Conservation (phyloP, 1,140 invertebrate species). For the Ooceraea biroi region DNA sequence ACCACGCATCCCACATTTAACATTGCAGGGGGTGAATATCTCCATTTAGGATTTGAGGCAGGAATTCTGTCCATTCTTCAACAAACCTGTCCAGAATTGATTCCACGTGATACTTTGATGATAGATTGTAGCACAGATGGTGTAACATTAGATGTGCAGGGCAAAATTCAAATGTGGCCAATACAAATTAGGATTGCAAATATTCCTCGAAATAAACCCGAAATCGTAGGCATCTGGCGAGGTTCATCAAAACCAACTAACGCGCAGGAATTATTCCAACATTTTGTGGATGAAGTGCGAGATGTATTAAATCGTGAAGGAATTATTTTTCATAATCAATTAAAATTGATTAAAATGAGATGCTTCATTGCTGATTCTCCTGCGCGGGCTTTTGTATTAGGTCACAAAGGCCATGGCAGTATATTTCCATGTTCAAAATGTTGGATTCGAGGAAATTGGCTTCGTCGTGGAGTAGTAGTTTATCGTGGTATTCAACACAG, state of each 20-base stretch:
- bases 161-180: too few relatives aligned
- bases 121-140: neutral
- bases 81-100: conserved; percentile 6
- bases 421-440: too few relatives aligned
- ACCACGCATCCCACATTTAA: neutral
- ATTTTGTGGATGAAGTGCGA: too few relatives aligned
- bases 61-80: too few relatives aligned
- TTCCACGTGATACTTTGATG: conserved; percentile 13
- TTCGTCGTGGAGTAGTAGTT: conserved; percentile 20
- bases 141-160: neutral
- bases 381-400: neutral
- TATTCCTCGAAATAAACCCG: conserved; percentile 8
- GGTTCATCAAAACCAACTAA: neutral
- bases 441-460: conserved; percentile 11
- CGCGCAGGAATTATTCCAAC: conserved; percentile 4
- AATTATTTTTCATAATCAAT: conserved; percentile 1
- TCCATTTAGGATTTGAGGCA: too few relatives aligned
- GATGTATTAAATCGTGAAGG: too few relatives aligned
- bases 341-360: neutral
- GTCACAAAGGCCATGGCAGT: conserved; percentile 1
- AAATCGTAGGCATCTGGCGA: conserved; percentile 1
- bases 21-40: too few relatives aligned
- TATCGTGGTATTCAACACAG: conserved; percentile 20
- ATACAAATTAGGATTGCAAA: conserved; percentile 27
- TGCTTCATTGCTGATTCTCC: conserved; percentile 9